Evolutionary conservation across 1,140 invertebrate species (phyloP), one percentile per base, ranked within the genome.

Genomic region (Globodera ellingtonae): DNA sequence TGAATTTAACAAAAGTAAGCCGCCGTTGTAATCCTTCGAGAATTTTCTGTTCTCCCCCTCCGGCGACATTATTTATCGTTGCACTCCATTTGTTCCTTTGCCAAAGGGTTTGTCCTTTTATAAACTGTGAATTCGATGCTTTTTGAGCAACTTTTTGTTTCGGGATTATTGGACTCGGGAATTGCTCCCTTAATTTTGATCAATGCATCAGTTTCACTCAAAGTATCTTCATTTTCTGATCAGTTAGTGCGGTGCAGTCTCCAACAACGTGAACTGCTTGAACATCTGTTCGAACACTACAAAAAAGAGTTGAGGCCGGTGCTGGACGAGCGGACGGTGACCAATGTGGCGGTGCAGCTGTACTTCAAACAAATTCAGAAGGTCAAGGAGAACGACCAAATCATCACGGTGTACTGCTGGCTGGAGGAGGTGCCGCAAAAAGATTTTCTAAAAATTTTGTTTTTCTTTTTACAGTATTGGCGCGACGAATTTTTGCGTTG

Each of bases 331-430:
- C 78, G 50, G 13, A 83, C 83, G 24, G 87, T 83, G 18, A 88
- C 87, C 13, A 86, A 88, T 80, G 87, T 88, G 3, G 85, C 87
- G 13, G 86, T 88, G 15, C 87, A 88, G 69, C 78, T 88, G 46
- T 88, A 85, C 74, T 86, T 88, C 72, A 88, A 88, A 75, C 87
- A 88, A 75, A 89, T 89, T 56, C 87, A 89, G 75, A 88, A 88
- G 73, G 85, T 88, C 2, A 78, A 88, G 13, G 87, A 88, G 78
- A 85, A 82, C 65, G 87, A 88, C 78, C 87, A 88, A 76, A 89
- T 88, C 21, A 70, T 88, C 13, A 89, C 86, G 9, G 74, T 88
- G 4, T 88, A 88, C 75, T 88, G 87, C 74, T 88, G 87, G 87
- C 59, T 88, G 15, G 87, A 88, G 21, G 80, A 81, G 75, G 75